Conservation (phyloP, 64 coral and sea anemone species). For the Pocillopora damicornis region DNA sequence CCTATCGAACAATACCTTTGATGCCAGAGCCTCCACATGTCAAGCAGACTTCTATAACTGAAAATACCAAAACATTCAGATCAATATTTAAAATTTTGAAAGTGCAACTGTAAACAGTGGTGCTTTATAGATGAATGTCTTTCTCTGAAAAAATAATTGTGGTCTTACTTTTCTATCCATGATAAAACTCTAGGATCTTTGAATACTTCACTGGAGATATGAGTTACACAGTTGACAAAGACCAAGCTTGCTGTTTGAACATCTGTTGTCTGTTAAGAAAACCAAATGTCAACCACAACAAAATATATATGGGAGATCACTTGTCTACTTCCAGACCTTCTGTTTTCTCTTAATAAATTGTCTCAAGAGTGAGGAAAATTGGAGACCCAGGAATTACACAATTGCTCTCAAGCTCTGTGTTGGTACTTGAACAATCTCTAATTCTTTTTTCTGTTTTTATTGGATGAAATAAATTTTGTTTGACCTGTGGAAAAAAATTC, state of each 20-base stretch:
- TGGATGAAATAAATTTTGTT: background rate
- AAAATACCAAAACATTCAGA: background rate
- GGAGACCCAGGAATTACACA: no score
- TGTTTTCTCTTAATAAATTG: no score
- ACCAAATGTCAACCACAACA: background rate
- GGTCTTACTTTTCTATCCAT: slow-evolving; percentile 93
- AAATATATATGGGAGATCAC: no score
- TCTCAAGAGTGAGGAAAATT: no score
- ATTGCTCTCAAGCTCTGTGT: no score
- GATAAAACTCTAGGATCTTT: slow-evolving; percentile 59
- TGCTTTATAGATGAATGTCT: background rate
- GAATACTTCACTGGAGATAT: slow-evolving; percentile 67
- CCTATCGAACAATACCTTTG: slow-evolving; percentile 61
- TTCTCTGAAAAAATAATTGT: background rate
- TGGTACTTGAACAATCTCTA: no score
- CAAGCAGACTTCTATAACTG: slow-evolving; percentile 93
- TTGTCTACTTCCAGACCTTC: no score
- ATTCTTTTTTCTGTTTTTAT: no score
- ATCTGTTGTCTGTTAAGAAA: slow-evolving; percentile 73
- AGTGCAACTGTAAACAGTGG: background rate
- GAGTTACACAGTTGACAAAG: slow-evolving; percentile 73
- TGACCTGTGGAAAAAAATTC: no score
- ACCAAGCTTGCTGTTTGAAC: slow-evolving; percentile 89
- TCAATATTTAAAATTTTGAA: background rate
- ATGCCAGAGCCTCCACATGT: slow-evolving; percentile 98